Conservation (phyloP, 2,888 invertebrate species). For the Agriotes lineatus region DNA sequence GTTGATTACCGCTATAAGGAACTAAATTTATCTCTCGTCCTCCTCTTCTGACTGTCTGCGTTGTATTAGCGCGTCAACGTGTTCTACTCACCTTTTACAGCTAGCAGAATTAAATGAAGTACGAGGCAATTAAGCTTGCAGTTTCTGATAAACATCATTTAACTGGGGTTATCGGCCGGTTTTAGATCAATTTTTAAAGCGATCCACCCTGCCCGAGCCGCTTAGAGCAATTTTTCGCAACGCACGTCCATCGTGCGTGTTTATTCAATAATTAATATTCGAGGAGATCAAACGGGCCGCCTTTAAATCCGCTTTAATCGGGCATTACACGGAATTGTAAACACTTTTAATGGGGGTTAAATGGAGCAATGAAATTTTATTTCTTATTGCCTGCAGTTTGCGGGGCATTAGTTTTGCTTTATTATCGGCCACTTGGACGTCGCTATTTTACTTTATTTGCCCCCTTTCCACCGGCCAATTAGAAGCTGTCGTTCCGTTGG, state of each 20-base stretch:
- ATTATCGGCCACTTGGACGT: conserved; percentile 17
- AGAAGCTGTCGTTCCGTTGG: too few relatives aligned
- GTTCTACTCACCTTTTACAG: conserved; percentile 42
- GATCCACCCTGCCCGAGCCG: too few relatives aligned
- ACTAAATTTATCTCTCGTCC: conserved; percentile 50
- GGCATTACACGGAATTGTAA: conserved; percentile 54
- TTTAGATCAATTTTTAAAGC: conserved; percentile 1
- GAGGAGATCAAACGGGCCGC: neutral
- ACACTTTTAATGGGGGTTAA: conserved; percentile 55
- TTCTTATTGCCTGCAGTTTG: conserved; percentile 50
- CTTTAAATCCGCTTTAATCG: conserved; percentile 44
- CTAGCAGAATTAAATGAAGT: conserved; percentile 40
- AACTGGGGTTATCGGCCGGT: conserved; percentile 16
- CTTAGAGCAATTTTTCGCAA: too few relatives aligned
- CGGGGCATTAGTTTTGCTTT: conserved; percentile 48
- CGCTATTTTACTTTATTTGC: neutral
- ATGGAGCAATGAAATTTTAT: conserved; percentile 56
- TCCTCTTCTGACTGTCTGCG: conserved; percentile 15
- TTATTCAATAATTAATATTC: conserved; percentile 22
- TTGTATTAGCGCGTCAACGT: conserved; percentile 25
- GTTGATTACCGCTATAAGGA: conserved; percentile 54
- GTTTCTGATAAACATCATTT: conserved; percentile 38
- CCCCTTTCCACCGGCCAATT: neutral
- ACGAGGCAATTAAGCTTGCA: conserved; percentile 39
- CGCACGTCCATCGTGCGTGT: too few relatives aligned